These are phyloP conservation scores for Caerostris extrusa DNA, from an alignment of 1,140 invertebrate species.

Conservation along the genomic window DNA sequence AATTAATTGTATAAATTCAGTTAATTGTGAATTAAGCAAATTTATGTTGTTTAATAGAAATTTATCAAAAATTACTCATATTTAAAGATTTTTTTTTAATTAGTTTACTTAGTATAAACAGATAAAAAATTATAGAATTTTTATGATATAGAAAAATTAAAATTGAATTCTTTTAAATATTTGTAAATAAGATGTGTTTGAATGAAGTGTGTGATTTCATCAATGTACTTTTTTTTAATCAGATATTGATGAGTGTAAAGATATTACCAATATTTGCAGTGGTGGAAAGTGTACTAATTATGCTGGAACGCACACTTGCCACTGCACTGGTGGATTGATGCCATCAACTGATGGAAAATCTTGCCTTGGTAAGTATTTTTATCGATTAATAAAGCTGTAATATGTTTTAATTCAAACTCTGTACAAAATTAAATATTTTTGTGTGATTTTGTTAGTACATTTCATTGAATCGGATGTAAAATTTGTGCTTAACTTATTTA, in stretches of 20 bases:
- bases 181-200: neutral
- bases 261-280: conserved; percentile 90
- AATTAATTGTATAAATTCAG: too few species aligned
- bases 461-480: too few species aligned
- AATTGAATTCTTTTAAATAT: too few species aligned
- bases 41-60: too few species aligned
- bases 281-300: conserved; percentile 92
- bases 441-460: too few species aligned
- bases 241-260: conserved; percentile 83
- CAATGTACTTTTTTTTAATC: conserved; percentile 39
- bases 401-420: too few species aligned
- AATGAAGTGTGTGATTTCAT: conserved; percentile 30
- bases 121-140: neutral
- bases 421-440: too few species aligned
- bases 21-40: too few species aligned
- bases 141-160: too few species aligned
- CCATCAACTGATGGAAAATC: conserved; percentile 86
- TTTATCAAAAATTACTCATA: too few species aligned
- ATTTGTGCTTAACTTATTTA: too few species aligned
- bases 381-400: too few species aligned
- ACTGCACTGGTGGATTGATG: conserved; percentile 86
- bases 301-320: conserved; percentile 86
- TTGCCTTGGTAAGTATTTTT: conserved; percentile 85
- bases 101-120: neutral
- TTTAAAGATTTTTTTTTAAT: neutral